phyloP scores from a whole-genome alignment of 1,140 invertebrate genomes.

The Lerema accius region DNA sequence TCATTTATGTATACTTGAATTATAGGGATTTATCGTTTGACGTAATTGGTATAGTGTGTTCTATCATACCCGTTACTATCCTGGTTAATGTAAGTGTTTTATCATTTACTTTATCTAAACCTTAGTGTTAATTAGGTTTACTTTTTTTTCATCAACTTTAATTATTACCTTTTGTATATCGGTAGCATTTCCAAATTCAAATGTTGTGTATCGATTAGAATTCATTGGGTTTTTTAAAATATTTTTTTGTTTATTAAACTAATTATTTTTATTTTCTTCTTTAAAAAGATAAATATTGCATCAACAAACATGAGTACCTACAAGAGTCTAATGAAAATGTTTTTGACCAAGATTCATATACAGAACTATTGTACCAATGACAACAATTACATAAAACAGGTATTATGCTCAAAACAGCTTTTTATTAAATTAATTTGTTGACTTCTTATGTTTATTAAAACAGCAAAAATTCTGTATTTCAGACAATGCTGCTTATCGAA shows the following conservation, averaged over 20 bases:
- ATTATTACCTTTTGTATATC: no score
- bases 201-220: no score
- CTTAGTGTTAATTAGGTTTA: no score
- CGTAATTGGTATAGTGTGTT: constrained; percentile 42
- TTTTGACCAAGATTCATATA: constrained; percentile 51
- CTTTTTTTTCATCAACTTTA: no score
- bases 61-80: constrained; percentile 41
- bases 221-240: no score
- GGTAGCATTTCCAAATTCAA: no score
- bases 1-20: constrained; percentile 39
- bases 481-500: constrained; percentile 47
- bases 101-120: no score
- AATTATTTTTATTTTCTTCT: constrained; percentile 2
- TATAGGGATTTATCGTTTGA: constrained; percentile 36
- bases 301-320: constrained; percentile 41
- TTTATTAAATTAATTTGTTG: no score
- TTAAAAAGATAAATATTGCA: constrained; percentile 40
- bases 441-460: no score
- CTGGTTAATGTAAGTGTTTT: constrained; percentile 42
- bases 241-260: neutral
- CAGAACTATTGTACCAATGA: constrained; percentile 39
- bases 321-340: constrained; percentile 41
- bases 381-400: constrained; percentile 40
- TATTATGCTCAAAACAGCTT: constrained; percentile 21
- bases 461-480: no score